phyloP scores from a whole-genome alignment of 2,888 invertebrate species.

The Euproctis similis region DNA sequence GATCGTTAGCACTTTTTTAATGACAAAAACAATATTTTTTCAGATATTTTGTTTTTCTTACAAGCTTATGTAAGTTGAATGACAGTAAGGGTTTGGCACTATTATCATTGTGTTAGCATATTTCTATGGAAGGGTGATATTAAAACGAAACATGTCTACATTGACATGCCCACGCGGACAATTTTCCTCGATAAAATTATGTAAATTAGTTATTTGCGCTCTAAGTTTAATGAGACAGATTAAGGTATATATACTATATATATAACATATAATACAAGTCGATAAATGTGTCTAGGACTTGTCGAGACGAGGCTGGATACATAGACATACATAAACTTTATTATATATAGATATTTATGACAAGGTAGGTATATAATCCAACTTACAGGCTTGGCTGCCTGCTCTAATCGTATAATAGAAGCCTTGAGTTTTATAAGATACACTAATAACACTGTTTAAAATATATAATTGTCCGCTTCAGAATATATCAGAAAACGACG shows the following conservation, averaged over 20 bases:
- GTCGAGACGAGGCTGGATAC: slow-evolving; percentile 42
- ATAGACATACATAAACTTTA: neutral
- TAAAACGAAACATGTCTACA: slow-evolving; percentile 52
- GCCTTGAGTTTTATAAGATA: slow-evolving; percentile 2
- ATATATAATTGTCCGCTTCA: no score
- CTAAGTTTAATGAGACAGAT: slow-evolving; percentile 60
- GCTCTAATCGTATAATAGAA: slow-evolving; percentile 1
- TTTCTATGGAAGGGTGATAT: slow-evolving; percentile 55
- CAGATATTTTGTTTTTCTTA: slow-evolving; percentile 9
- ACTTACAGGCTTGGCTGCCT: slow-evolving; percentile 1
- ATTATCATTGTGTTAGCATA: slow-evolving; percentile 40
- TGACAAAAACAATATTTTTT: slow-evolving; percentile 34
- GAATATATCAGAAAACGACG: no score
- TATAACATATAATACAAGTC: slow-evolving; percentile 50
- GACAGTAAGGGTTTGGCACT: slow-evolving; percentile 25
- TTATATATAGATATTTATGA: slow-evolving; percentile 14
- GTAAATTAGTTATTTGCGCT: slow-evolving; percentile 61
- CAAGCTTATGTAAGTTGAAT: slow-evolving; percentile 13
- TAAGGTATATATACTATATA: slow-evolving; percentile 53
- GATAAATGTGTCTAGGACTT: slow-evolving; percentile 50
- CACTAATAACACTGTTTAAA: no score
- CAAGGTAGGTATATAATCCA: slow-evolving; percentile 3
- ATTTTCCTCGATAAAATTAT: slow-evolving; percentile 69
- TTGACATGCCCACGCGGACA: slow-evolving; percentile 53
- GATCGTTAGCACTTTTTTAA: slow-evolving; percentile 41